Evolutionary conservation across 2,888 invertebrate genomes (phyloP), one percentile per base, ranked within the genome.

Genomic region (Trissoscelio sp.): DNA sequence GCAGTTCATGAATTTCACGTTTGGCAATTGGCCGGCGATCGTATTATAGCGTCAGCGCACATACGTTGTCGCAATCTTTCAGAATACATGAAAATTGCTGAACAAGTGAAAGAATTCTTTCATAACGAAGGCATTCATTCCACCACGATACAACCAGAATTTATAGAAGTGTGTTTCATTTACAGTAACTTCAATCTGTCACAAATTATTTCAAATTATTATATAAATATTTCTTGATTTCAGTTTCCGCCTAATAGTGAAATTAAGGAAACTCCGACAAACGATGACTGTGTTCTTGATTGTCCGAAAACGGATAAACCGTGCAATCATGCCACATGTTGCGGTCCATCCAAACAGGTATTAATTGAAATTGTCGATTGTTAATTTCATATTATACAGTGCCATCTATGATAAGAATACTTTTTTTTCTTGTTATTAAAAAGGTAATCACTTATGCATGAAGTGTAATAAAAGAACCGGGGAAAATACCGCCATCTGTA

Each of bases 91-190:
- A 96, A 96, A 90, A 97, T 99, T 83, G 98, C 99, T 0, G 97
- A 97, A 90, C 96, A 97, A 90, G 97, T 99, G 6, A 99, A 99
- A 92, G 96, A 97, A 90, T 97, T 99, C 93, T 99, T 99, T 92
- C 99, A 99, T 92, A 97, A 98, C 90, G 98, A 98, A 92, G 99
- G 99, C 58, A 99, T 99, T 86, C 99, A 99, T 92, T 99, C 99
- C 44, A 99, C 99, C 18, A 99, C 99, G 28, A 99, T 99, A 90
- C 99, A 99, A 91, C 99, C 99, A 0, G 99, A 99, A 92, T 99
- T 99, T 91, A 95, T 97, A 60, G 98, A 98, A 90, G 93, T 96
- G 87, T 94, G 69, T 60, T 34, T 5, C 2, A 39, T 14, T 7
- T 39, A 14, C 9, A 5, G 24, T 37, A 37, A 37, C n/a, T 37